Evolutionary conservation across 1,140 invertebrate species (phyloP).

Genomic region (Panulirus ornatus): DNA sequence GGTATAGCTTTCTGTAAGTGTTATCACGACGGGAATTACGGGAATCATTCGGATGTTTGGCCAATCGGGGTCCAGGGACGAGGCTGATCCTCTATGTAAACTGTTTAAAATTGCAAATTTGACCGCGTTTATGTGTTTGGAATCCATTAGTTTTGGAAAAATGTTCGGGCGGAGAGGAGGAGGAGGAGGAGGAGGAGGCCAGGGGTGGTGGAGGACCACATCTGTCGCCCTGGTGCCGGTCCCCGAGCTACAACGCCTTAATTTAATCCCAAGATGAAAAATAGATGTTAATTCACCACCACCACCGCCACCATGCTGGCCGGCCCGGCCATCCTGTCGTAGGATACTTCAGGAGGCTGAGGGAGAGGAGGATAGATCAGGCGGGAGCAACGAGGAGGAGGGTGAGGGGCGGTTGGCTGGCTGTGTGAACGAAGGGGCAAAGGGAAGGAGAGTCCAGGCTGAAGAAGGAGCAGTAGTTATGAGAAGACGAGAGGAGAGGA

Average conservation of each 20-base stretch:
- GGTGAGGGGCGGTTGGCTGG: too few relatives aligned
- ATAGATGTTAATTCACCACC: slow-evolving; percentile 64
- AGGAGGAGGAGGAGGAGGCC: neutral
- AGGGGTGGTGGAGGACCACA: slow-evolving; percentile 22
- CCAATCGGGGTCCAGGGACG: slow-evolving; percentile 12
- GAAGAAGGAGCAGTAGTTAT: too few relatives aligned
- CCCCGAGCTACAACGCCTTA: neutral
- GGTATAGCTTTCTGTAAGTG: too few relatives aligned
- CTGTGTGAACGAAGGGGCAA: too few relatives aligned
- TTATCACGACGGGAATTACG: neutral
- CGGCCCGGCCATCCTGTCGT: too few relatives aligned
- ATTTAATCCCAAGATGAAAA: slow-evolving; percentile 59
- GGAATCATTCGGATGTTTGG: neutral
- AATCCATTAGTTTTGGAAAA: slow-evolving; percentile 62
- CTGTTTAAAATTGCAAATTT: slow-evolving; percentile 72
- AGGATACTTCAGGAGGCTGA: neutral
- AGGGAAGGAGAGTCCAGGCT: too few relatives aligned
- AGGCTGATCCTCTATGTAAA: slow-evolving; percentile 53
- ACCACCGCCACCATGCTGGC: neutral
- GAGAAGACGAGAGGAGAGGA: too few relatives aligned
- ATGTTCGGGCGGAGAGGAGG: slow-evolving; percentile 9
- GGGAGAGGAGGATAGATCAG: slow-evolving; percentile 10
- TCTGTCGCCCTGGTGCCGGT: slow-evolving; percentile 23
- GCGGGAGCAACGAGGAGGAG: neutral
- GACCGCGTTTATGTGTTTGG: slow-evolving; percentile 71